phyloP scores from a whole-genome alignment of 2,888 invertebrate species.

The Perizoma affinitatum region DNA sequence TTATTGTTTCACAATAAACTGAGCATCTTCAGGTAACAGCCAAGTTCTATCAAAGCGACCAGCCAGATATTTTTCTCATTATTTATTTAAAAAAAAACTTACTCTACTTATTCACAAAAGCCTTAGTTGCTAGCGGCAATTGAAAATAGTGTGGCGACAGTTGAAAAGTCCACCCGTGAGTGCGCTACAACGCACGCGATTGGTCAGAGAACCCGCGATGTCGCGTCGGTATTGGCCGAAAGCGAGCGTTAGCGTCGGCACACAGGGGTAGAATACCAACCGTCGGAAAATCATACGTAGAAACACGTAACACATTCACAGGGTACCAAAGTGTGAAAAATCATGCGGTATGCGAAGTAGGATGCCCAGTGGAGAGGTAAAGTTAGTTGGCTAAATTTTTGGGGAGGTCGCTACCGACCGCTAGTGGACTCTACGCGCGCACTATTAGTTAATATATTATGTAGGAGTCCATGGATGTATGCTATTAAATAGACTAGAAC shows the following conservation, averaged over 20 bases:
- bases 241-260: conserved; percentile 34
- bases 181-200: conserved; percentile 33
- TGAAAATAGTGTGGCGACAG: conserved; percentile 61
- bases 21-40: conserved; percentile 70
- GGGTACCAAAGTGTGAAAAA: conserved; percentile 61
- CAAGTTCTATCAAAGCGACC: conserved; percentile 76
- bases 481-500: conserved; percentile 46
- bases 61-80: conserved; percentile 70
- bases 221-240: conserved; percentile 45
- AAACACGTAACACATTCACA: conserved; percentile 74
- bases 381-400: conserved; percentile 68
- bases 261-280: conserved; percentile 50
- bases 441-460: conserved; percentile 26
- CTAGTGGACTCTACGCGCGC: conserved; percentile 19
- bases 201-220: conserved; percentile 34
- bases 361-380: conserved; percentile 48
- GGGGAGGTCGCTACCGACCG: conserved; percentile 65
- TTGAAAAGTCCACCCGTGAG: conserved; percentile 49
- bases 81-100: conserved; percentile 45
- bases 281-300: conserved; percentile 54
- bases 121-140: conserved; percentile 73
- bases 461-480: conserved; percentile 39
- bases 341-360: conserved; percentile 68
- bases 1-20: conserved; percentile 56
- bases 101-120: conserved; percentile 63